Evolutionary conservation across 2,797 vertebrate genomes (phyloP).

Genomic region (Onychomys arenicola): DNA sequence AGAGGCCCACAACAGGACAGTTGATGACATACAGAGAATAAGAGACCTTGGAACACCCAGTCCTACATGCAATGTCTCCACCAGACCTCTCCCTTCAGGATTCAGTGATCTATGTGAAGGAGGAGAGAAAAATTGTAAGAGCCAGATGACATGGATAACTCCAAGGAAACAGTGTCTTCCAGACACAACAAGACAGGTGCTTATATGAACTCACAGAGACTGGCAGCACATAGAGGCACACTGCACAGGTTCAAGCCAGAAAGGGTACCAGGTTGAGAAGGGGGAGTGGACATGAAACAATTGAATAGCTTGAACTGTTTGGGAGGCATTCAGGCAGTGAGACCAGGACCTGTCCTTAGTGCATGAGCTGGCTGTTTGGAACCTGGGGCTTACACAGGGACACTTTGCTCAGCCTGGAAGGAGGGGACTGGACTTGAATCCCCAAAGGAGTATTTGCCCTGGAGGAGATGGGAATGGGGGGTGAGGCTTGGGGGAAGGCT

Average conservation of each 20-base stretch:
- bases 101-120: neutral
- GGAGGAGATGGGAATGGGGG: too few species aligned
- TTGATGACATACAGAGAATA: neutral
- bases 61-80: neutral
- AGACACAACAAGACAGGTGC: neutral
- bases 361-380: too few species aligned
- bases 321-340: too few species aligned
- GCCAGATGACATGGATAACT: neutral
- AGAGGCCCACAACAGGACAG: neutral
- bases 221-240: neutral
- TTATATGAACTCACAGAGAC: neutral
- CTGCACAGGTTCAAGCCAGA: neutral
- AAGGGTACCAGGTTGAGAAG: neutral
- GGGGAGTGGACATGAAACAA: neutral
- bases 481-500: too few species aligned
- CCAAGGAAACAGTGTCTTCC: neutral
- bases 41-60: neutral
- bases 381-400: too few species aligned
- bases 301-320: too few species aligned
- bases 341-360: too few species aligned
- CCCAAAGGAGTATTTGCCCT: too few species aligned
- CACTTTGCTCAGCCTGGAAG: too few species aligned
- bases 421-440: too few species aligned
- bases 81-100: neutral
- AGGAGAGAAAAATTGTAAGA: neutral